Percentiles rank a stretch among this genome's conserved stretches.
Conservation (phyloP, 2,888 invertebrate species). For the Melinopterus prodromus region DNA sequence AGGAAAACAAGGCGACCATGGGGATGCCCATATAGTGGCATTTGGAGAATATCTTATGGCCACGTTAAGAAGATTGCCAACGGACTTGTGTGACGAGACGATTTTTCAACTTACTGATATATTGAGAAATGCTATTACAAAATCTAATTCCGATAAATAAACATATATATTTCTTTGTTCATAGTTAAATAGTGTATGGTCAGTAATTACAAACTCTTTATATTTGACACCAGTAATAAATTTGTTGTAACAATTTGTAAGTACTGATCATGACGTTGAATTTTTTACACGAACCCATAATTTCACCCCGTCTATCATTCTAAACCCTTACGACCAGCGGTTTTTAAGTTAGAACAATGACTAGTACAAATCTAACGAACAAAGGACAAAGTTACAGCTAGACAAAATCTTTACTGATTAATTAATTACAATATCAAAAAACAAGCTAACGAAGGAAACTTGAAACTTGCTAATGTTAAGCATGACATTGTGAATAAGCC, state of each 20-base stretch:
- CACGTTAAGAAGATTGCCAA: background rate
- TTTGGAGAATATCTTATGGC: background rate
- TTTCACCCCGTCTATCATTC: too few species aligned
- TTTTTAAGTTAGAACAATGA: too few species aligned
- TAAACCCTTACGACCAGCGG: too few species aligned
- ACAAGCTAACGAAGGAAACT: too few species aligned
- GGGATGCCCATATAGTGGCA: background rate
- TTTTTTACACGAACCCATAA: background rate
- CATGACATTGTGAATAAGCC: too few species aligned
- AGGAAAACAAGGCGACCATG: background rate
- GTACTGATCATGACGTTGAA: background rate
- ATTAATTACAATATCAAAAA: too few species aligned
- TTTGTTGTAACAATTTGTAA: background rate
- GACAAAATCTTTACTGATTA: too few species aligned
- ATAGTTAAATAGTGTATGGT: background rate
- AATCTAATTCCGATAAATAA: background rate
- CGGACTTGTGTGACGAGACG: background rate
- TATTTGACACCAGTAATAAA: background rate
- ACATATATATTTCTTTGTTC: background rate
- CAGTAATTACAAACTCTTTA: background rate
- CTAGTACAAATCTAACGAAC: too few species aligned
- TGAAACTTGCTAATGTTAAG: too few species aligned
- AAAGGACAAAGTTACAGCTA: too few species aligned
- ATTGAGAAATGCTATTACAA: background rate
- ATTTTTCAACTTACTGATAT: background rate